phyloP scores from a whole-genome alignment of 2,113 vertebrate species.

The Tetrax tetrax region DNA sequence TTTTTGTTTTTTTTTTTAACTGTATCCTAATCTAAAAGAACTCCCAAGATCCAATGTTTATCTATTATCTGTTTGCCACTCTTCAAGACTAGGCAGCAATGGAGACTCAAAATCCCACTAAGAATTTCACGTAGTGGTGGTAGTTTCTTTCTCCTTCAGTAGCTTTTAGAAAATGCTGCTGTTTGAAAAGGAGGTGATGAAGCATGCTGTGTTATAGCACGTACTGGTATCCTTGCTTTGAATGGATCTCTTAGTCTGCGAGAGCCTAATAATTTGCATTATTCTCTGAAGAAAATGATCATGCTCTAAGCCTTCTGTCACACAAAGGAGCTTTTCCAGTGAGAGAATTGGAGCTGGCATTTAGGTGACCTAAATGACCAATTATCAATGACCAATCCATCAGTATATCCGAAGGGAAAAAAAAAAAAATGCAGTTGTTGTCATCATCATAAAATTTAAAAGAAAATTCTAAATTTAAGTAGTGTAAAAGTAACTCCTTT shows the following conservation, averaged over 20 bases:
- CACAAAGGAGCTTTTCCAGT: neutral
- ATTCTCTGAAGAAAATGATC: neutral
- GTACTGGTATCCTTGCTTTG: neutral
- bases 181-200: neutral
- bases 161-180: neutral
- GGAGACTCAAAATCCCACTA: neutral
- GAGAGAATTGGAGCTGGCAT: neutral
- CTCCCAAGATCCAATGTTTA: neutral
- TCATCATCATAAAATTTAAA: neutral
- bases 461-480: neutral
- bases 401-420: neutral
- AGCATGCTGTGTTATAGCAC: neutral
- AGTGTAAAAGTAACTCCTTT: neutral
- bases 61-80: neutral
- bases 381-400: neutral
- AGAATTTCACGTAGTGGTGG: neutral
- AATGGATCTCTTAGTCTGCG: neutral
- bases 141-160: neutral
- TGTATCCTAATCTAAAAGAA: neutral
- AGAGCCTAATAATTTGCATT: neutral
- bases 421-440: neutral
- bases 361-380: slow-evolving; percentile 59
- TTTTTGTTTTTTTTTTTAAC: too few species aligned
- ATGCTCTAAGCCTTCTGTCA: slow-evolving; percentile 14
- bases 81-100: neutral